Evolutionary conservation across 2,888 invertebrate species (phyloP).

Genomic region (Limnephilus rhombicus): DNA sequence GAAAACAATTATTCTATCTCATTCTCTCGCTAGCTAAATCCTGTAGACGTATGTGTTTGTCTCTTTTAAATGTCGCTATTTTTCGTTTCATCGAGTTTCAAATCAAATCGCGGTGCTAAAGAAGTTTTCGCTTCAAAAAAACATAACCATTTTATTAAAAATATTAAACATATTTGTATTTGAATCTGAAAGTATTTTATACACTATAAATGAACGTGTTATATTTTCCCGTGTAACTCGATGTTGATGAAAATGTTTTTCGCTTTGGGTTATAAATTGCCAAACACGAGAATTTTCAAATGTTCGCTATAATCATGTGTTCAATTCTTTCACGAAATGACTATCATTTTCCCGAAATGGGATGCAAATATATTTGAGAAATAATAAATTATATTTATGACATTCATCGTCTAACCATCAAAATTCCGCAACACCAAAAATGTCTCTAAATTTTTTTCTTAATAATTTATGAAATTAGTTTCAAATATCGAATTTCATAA

Average conservation of each 20-base stretch:
- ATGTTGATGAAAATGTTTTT: not conserved
- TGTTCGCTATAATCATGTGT: not conserved
- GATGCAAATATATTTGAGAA: not conserved
- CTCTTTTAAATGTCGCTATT: too few relatives aligned
- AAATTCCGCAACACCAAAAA: not conserved
- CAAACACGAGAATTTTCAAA: not conserved
- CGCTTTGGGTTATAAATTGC: not conserved
- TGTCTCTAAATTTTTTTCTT: not conserved
- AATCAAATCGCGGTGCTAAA: too few relatives aligned
- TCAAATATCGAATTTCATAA: too few relatives aligned
- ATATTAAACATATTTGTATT: too few relatives aligned
- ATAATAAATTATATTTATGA: slow-evolving; percentile 7
- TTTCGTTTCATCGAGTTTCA: too few relatives aligned
- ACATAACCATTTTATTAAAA: too few relatives aligned
- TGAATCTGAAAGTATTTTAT: too few relatives aligned
- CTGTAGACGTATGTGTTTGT: too few relatives aligned
- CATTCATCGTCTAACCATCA: not conserved
- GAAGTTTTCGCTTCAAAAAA: too few relatives aligned
- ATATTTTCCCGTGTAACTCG: not conserved
- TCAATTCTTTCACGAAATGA: slow-evolving; percentile 12
- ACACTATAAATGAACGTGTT: too few relatives aligned
- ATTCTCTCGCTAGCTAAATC: too few relatives aligned
- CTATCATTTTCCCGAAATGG: not conserved
- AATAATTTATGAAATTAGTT: not conserved
- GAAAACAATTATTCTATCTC: too few relatives aligned